A percentile compares a stretch with the other conserved stretches of the same genome.
phyloP scores from a whole-genome alignment of 2,797 vertebrate species.

The Gephyroberyx darwinii region DNA sequence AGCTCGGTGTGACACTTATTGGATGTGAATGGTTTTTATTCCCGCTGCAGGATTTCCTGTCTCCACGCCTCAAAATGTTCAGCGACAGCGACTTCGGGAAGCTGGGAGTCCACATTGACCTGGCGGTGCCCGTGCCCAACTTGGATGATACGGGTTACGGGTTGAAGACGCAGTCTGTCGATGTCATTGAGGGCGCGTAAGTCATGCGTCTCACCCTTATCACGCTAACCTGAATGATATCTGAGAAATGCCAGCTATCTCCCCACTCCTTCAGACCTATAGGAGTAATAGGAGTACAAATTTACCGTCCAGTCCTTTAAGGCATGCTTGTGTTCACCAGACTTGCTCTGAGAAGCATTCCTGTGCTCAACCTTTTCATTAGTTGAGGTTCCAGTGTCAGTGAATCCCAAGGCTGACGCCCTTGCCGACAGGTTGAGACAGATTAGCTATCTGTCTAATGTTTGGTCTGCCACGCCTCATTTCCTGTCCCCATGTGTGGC shows the following conservation, averaged over 20 bases:
- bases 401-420: conserved; percentile 43
- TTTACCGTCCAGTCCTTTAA: too few relatives aligned
- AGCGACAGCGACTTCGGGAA: conserved; percentile 86
- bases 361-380: neutral
- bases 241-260: too few relatives aligned
- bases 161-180: conserved; percentile 86
- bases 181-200: conserved; percentile 93
- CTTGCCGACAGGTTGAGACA: conserved; percentile 67
- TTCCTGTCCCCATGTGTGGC: conserved; percentile 14
- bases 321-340: neutral
- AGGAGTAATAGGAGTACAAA: too few relatives aligned
- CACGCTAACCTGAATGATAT: neutral
- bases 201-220: conserved; percentile 61
- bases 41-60: conserved; percentile 84
- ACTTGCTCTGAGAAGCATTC: conserved; percentile 4
- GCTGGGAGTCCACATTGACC: conserved; percentile 85
- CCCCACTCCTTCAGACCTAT: neutral
- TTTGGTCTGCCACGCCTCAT: conserved; percentile 44
- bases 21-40: conserved; percentile 23
- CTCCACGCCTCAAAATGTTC: conserved; percentile 91
- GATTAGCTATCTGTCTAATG: conserved; percentile 29
- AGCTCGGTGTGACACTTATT: neutral
- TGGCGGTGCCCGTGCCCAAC: conserved; percentile 86
- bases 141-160: conserved; percentile 89
- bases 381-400: neutral